Conservation (phyloP, 2,888 invertebrate species). For the Drosophila nr. perissopoda region DNA sequence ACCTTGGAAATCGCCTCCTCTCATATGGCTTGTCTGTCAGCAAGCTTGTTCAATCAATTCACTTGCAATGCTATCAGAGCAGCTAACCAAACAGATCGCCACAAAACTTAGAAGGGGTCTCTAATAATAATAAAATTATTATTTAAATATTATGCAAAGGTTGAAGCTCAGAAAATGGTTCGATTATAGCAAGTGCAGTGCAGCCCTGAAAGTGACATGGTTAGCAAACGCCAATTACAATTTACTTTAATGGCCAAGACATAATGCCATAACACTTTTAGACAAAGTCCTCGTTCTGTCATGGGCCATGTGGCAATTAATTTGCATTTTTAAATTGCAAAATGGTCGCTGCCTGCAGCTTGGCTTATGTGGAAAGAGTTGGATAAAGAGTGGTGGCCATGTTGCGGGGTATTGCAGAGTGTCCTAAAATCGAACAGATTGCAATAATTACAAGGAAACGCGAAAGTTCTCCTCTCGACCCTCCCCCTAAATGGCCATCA, state of each 20-base stretch:
- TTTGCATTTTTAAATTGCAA: slow-evolving; percentile 83
- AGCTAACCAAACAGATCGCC: not conserved
- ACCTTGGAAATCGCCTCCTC: not conserved
- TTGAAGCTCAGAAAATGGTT: not conserved
- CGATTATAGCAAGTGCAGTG: not conserved
- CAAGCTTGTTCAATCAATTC: not conserved
- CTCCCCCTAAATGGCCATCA: not conserved
- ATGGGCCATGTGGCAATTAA: slow-evolving; percentile 82
- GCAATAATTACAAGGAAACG: slow-evolving; percentile 75
- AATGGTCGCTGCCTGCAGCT: slow-evolving; percentile 42
- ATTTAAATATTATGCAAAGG: slow-evolving; percentile 6
- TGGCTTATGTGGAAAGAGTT: not conserved
- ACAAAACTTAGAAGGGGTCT: not conserved
- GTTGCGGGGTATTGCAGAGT: slow-evolving; percentile 4
- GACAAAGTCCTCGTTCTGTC: slow-evolving; percentile 41
- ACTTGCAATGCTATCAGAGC: not conserved
- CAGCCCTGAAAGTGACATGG: slow-evolving; percentile 27
- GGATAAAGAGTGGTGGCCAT: not conserved
- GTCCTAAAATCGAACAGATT: slow-evolving; percentile 80
- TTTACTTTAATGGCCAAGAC: slow-evolving; percentile 74
- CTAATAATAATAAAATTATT: not conserved
- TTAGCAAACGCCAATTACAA: slow-evolving; percentile 70
- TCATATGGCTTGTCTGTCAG: not conserved
- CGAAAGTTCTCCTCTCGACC: slow-evolving; percentile 12
- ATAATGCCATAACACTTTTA: slow-evolving; percentile 63